Base-by-base conservation (phyloP, 2,888 invertebrate genomes). In the Molanna angustata region DNA sequence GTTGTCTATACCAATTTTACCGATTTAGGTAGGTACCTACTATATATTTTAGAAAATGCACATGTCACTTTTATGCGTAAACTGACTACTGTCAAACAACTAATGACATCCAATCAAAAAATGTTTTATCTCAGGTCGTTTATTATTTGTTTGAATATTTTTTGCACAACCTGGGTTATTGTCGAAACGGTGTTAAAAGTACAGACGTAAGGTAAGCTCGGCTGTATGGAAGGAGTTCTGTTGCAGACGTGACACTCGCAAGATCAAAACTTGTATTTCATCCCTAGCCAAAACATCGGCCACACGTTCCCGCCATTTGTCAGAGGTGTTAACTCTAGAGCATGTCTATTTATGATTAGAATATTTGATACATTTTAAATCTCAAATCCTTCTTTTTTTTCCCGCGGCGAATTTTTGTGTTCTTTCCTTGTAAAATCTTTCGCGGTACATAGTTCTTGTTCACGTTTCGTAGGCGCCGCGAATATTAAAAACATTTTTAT, bases 271-370 rank as follows among this genome's bases (percentile, higher is more conserved):
- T 44, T 44, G 44, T 44, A 17, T 18, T 17, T n/a, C n/a, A n/a
- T n/a, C n/a, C n/a, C 44, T 44, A 17, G 13, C 19, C 16, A 11
- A 13, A 33, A 18, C 20, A 21, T 19, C 21, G 37, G 16, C 16
- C 4, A 21, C 49, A 49, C 49, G 49, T 42, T 11, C 20, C 19
- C 32, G 22, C 42, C 42, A 42, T 49, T 49, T 49, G 49, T 49
- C 49, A 49, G 13, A 37, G 32, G 42, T 42, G 42, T 49, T 49
- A 42, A 49, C 42, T 27, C 13, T 14, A 19, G 41, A 33, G 46
- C 21, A 4, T 31, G 21, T 35, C 40, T 40, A 35, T 40, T 40
- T 18, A 40, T 18, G 46, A 20, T 37, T 16, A 33, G 46, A 46
- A 46, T 46, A 46, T 46, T 44, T 35, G 33, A 46, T 46, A 46